A percentile compares a stretch with the other conserved stretches of the same genome.
These are phyloP conservation scores for Pachliopta kotzebuea DNA, from an alignment of 2,888 invertebrate species.

Conservation along the genomic window DNA sequence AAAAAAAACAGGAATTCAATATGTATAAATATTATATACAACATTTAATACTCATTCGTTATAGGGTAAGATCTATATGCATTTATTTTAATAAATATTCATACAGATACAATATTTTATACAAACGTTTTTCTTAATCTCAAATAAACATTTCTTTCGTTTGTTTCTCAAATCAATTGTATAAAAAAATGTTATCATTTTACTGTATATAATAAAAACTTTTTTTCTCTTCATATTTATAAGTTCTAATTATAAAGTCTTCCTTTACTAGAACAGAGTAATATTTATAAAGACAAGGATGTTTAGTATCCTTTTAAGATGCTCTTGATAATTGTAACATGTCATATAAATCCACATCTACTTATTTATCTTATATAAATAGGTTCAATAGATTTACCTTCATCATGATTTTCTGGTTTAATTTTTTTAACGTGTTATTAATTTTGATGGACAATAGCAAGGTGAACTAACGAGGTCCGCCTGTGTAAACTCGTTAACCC, in stretches of 20 bases:
- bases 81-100: not conserved
- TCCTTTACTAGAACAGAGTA: too few relatives aligned
- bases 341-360: too few relatives aligned
- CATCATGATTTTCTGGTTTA: not conserved
- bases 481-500: conserved; percentile 25
- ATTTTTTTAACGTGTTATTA: not conserved
- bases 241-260: too few relatives aligned
- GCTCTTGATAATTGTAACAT: too few relatives aligned
- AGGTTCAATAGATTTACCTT: not conserved
- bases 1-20: not conserved
- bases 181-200: too few relatives aligned
- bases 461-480: conserved; percentile 16
- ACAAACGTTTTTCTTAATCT: not conserved
- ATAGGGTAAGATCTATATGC: not conserved
- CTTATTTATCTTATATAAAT: too few relatives aligned
- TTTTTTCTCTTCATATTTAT: too few relatives aligned
- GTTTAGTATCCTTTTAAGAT: too few relatives aligned
- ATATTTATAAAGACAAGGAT: too few relatives aligned
- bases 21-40: not conserved
- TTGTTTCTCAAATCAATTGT: too few relatives aligned
- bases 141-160: too few relatives aligned
- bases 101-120: not conserved
- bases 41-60: not conserved
- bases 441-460: conserved; percentile 10
- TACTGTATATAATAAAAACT: too few relatives aligned